Evolutionary conservation across 2,888 invertebrate species (phyloP).

Genomic region (Amaurobius ferox): DNA sequence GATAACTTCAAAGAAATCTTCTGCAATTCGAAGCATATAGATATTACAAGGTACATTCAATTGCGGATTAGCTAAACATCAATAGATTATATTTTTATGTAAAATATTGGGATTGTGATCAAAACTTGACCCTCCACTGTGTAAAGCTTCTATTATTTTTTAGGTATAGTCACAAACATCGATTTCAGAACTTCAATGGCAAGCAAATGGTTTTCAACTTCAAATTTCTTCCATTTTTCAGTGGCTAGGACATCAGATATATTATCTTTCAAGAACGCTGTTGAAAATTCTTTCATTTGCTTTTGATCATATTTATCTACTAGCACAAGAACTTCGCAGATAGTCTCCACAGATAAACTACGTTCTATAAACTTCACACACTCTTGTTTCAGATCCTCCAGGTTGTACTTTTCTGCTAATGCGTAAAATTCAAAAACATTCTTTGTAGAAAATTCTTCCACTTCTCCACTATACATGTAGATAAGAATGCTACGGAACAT

Average conservation of each 20-base stretch:
- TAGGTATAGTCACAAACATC: no score
- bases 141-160: no score
- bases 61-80: no score
- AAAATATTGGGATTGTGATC: no score
- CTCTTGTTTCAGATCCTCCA: background rate
- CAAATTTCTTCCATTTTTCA: background rate
- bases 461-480: background rate
- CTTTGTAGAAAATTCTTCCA: background rate
- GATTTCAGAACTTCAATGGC: no score
- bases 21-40: no score
- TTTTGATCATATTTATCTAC: background rate
- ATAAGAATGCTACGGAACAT: background rate
- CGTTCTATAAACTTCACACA: background rate
- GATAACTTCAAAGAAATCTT: no score
- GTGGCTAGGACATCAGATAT: background rate
- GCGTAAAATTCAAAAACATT: background rate
- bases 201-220: no score
- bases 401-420: background rate
- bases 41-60: no score
- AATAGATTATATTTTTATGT: no score
- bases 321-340: background rate
- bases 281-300: background rate
- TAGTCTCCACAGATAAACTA: background rate
- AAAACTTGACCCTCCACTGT: no score
- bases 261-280: background rate